Conservation (phyloP, 37 sponge, comb jelly and placozoan genomes). For the Chondrosia reniformis region DNA sequence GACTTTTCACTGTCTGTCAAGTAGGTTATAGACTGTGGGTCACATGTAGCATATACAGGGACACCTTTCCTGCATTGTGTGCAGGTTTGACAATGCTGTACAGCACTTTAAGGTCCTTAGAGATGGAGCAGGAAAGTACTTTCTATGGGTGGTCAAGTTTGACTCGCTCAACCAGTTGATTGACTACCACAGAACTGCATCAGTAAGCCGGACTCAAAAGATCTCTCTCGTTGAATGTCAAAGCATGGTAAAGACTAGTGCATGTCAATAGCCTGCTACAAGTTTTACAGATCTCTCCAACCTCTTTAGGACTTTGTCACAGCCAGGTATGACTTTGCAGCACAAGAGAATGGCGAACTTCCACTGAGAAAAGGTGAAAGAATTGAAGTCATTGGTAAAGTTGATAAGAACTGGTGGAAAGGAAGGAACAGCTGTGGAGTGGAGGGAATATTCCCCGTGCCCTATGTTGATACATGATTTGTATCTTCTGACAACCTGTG, state of each 20-base stretch:
- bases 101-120: constrained; percentile 97
- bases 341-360: constrained; percentile 90
- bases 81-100: constrained; percentile 79
- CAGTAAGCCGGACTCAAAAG: constrained; percentile 91
- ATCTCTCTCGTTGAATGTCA: no score
- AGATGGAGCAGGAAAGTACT: constrained; percentile 98
- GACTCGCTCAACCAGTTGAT: constrained; percentile 91
- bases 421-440: constrained; percentile 67
- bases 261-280: no score
- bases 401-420: constrained; percentile 96
- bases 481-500: no score
- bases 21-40: no score
- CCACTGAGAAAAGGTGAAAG: constrained; percentile 79
- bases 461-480: constrained; percentile 77
- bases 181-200: constrained; percentile 90
- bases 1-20: constrained; percentile 96
- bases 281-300: no score
- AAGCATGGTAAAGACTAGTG: no score
- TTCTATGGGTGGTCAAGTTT: constrained; percentile 99
- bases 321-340: constrained; percentile 93
- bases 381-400: constrained; percentile 76
- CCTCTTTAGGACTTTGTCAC: no score
- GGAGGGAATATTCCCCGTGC: constrained; percentile 90
- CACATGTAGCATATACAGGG: neutral
- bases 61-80: neutral